phyloP scores from a whole-genome alignment of 2,888 invertebrate species.

The Seira musarum region DNA sequence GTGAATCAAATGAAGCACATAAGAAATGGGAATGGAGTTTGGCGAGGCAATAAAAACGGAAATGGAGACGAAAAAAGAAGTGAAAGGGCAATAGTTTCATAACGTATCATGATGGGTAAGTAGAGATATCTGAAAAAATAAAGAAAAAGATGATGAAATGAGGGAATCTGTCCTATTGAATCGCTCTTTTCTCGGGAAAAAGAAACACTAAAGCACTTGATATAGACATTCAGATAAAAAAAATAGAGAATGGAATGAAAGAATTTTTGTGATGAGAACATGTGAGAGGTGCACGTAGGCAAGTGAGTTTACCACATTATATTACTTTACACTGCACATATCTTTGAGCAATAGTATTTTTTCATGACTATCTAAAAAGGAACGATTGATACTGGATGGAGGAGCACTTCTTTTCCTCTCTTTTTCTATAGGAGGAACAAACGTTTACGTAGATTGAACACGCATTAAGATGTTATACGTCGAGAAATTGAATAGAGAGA shows the following conservation, averaged over 20 bases:
- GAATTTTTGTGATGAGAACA: constrained; percentile 8
- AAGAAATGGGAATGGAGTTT: constrained; percentile 65
- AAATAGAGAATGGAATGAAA: constrained; percentile 31
- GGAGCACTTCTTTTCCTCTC: no score
- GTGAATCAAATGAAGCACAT: constrained; percentile 61
- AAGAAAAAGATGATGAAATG: constrained; percentile 55
- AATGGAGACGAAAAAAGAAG: constrained; percentile 65
- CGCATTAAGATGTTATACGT: constrained; percentile 42
- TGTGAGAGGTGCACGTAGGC: constrained; percentile 38
- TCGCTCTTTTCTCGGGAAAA: constrained; percentile 37
- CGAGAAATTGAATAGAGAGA: constrained; percentile 26
- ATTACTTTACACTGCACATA: constrained; percentile 41
- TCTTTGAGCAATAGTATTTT: constrained; percentile 24
- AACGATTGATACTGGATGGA: no score
- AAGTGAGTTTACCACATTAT: constrained; percentile 57
- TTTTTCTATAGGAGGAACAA: constrained; percentile 1
- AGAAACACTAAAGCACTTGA: constrained; percentile 42
- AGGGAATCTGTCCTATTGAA: constrained; percentile 56
- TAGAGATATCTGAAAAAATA: constrained; percentile 49
- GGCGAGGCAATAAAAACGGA: constrained; percentile 67
- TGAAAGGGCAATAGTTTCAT: constrained; percentile 65
- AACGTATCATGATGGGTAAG: constrained; percentile 55
- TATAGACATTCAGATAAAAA: constrained; percentile 38
- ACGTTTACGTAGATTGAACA: constrained; percentile 20
- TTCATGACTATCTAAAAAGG: constrained; percentile 11